phyloP scores from a whole-genome alignment of 1,140 invertebrate genomes.

The Babylonia areolata region DNA sequence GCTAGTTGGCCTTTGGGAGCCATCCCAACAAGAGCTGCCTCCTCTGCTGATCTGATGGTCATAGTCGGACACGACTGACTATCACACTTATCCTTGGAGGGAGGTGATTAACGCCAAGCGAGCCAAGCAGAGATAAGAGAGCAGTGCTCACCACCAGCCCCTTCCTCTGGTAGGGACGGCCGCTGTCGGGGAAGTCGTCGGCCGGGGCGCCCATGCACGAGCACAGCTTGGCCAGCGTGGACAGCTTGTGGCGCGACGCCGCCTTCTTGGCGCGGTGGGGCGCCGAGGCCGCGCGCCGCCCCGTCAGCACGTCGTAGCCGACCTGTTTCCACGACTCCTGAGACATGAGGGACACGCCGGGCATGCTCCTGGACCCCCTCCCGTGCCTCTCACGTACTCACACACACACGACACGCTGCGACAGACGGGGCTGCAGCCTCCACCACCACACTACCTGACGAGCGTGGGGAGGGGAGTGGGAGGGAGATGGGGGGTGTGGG shows the following conservation, averaged over 20 bases:
- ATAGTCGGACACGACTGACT: too few relatives aligned
- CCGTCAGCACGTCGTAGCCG: conserved; percentile 40
- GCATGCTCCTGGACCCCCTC: conserved; percentile 25
- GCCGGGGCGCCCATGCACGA: conserved; percentile 60
- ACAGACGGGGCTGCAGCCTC: too few relatives aligned
- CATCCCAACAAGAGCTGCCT: too few relatives aligned
- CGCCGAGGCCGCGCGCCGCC: not conserved
- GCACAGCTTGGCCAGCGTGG: conserved; percentile 59
- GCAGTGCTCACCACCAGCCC: not conserved
- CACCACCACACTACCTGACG: too few relatives aligned
- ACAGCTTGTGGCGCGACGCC: conserved; percentile 51
- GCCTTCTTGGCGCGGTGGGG: conserved; percentile 39
- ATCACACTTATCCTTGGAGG: too few relatives aligned
- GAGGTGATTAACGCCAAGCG: too few relatives aligned
- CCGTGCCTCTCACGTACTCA: not conserved
- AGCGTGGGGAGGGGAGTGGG: too few relatives aligned
- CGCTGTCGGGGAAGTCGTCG: conserved; percentile 55
- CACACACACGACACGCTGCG: not conserved
- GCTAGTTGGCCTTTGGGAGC: too few relatives aligned
- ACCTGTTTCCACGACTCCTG: conserved; percentile 51
- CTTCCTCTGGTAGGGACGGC: conserved; percentile 48
- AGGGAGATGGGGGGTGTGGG: too few relatives aligned
- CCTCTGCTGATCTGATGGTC: too few relatives aligned
- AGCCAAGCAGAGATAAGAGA: too few relatives aligned
- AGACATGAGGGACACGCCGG: conserved; percentile 47